Evolutionary conservation across 2,888 invertebrate genomes (phyloP).

Genomic region (Pimpla rufipes): DNA sequence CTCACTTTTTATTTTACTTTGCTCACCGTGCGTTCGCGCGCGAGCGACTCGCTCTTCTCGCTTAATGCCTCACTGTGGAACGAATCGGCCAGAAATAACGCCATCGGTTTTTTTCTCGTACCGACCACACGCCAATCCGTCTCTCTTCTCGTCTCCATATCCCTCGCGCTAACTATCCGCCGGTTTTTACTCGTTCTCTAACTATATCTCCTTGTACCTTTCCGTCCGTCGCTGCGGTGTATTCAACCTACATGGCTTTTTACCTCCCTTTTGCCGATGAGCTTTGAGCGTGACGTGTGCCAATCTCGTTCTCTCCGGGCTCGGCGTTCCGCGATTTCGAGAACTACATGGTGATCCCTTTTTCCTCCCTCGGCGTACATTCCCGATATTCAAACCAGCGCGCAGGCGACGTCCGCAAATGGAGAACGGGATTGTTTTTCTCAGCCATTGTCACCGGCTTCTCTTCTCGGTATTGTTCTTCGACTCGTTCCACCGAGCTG

Average conservation of each 20-base stretch:
- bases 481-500: background rate
- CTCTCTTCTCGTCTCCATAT: constrained; percentile 35
- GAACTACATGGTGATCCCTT: constrained; percentile 18
- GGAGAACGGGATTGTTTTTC: background rate
- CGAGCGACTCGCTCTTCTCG: constrained; percentile 48
- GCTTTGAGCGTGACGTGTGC: constrained; percentile 39
- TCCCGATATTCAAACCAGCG: background rate
- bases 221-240: constrained; percentile 12
- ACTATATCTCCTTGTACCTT: constrained; percentile 26
- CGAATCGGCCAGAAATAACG: constrained; percentile 77
- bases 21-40: constrained; percentile 48
- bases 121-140: constrained; percentile 21
- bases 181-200: constrained; percentile 64
- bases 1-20: constrained; percentile 44
- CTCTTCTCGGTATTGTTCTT: background rate
- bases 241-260: constrained; percentile 9
- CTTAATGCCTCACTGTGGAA: constrained; percentile 67
- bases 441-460: background rate
- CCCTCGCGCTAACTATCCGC: constrained; percentile 24
- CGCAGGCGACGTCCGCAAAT: background rate
- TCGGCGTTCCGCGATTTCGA: constrained; percentile 21
- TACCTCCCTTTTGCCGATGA: constrained; percentile 24
- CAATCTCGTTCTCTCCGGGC: constrained; percentile 27
- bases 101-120: constrained; percentile 75
- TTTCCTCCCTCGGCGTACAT: background rate